Base-by-base conservation (phyloP, 2,797 vertebrate genomes). In the Typhlichthys eigenmanni region DNA sequence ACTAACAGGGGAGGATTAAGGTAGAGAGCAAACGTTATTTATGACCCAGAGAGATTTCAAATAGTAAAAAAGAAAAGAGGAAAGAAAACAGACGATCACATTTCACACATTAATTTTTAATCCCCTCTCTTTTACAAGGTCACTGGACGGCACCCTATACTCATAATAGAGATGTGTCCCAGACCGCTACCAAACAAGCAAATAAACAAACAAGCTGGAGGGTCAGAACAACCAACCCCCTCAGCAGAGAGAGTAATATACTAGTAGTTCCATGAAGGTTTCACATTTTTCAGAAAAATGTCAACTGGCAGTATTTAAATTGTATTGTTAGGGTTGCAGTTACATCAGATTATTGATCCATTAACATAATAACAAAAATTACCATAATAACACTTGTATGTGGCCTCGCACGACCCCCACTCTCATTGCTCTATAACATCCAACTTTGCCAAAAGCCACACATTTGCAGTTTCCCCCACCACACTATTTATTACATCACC, bases 81-180 rank as follows among this genome's bases (percentile, higher is more conserved):
- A 43, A 43, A 87, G 66, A 79, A 79, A 80, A 82, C 69, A 79
- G 56, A 65, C 1, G 87, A 68, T 91, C 74, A 14, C 71, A 83
- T 92, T 92, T 90, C 90, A 78, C 63, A 50, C 79, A 86, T 92
- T 10, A 81, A 92, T 91, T 75, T 91, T 93, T 90, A 64, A 92
- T 86, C 49, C 64, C 84, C 75, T 91, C 86, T 92, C 87, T 81
- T 87, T 90, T 84, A 89, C 89, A 82, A 90, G 91, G 90, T 91
- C 91, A 89, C 85, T 62, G 69, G 71, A 75, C 82, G 86, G 81
- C 79, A 85, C 66, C 69, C 69, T 79, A 83, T 67, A 88, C 82
- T 80, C 76, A 71, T 65, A 74, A 48, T 68, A 13, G 46, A 53
- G 60, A 59, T 1, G 12, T 73, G 58, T 75, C 34, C 54, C 53